Percentiles rank a stretch among this genome's conserved stretches.
Evolutionary conservation across 2,888 invertebrate genomes (phyloP).

Genomic region (Drosophila maculinotata): DNA sequence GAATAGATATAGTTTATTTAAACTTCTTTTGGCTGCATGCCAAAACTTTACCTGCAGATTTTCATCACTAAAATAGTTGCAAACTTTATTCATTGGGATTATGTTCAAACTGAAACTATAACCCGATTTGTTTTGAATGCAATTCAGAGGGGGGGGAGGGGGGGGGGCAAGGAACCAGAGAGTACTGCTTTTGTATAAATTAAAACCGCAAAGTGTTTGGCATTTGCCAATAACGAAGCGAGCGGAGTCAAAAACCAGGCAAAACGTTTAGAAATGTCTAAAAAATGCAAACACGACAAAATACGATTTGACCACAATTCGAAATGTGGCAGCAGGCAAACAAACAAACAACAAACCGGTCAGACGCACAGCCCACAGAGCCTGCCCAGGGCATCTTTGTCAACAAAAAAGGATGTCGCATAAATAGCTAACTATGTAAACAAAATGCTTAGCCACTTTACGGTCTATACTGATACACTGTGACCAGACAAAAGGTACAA

Average conservation of each 20-base stretch:
- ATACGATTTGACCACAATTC: conserved; percentile 69
- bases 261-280: conserved; percentile 35
- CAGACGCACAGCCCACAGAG: neutral
- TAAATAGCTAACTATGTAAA: conserved; percentile 62
- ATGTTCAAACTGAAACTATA: conserved; percentile 48
- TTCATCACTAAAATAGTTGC: conserved; percentile 14
- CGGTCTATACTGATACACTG: conserved; percentile 26
- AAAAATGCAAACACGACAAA: conserved; percentile 53
- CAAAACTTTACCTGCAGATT: conserved; percentile 42
- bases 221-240: conserved; percentile 44
- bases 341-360: conserved; percentile 14
- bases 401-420: conserved; percentile 26
- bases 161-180: too few species aligned
- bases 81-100: conserved; percentile 67
- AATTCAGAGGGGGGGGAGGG: too few species aligned
- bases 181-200: conserved; percentile 37
- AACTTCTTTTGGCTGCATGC: conserved; percentile 10
- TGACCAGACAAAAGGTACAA: neutral
- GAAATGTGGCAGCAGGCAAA: conserved; percentile 58
- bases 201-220: conserved; percentile 71
- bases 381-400: conserved; percentile 10
- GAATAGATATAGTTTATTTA: conserved; percentile 5
- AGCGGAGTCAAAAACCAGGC: conserved; percentile 4
- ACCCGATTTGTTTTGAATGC: conserved; percentile 58
- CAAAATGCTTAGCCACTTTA: conserved; percentile 59